Evolutionary conservation across 2,888 invertebrate genomes (phyloP), one percentile per base, ranked within the genome.

Genomic region (Dryobotodes eremita): DNA sequence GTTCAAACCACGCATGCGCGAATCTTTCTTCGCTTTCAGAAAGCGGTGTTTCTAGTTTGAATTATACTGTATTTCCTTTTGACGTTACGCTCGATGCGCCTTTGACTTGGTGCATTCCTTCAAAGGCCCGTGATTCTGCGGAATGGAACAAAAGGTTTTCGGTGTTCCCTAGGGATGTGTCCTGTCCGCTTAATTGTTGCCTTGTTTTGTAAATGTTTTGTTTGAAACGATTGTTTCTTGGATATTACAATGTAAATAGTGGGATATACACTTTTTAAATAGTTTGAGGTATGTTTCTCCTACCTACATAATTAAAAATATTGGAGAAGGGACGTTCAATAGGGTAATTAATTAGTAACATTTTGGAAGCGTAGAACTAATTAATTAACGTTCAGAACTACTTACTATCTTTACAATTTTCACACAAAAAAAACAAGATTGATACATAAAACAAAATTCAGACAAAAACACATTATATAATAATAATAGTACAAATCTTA

Each of bases 41-140:
- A 86, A 82, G 81, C 78, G 79, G 74, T 85, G 83, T 88, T 91
- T 89, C 88, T 88, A 86, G 88, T 90, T 90, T 91, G 90, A 93
- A 91, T 92, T 91, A 91, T 90, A 89, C 89, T 90, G 90, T 89
- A 88, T 92, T 91, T 91, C 88, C 88, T 90, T 92, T 91, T 91
- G 91, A 91, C 91, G 90, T 89, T 89, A 85, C 89, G 85, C 86
- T 89, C 86, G 87, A 89, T 88, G 88, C 89, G 88, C 88, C 89
- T 92, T 90, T 91, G 89, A 89, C 90, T 91, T 89, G 89, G 89
- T 88, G 90, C 89, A 90, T 91, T 91, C 88, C 87, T 89, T 88
- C 87, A 89, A 89, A 86, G 75, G 70, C 71, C 66, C 71, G 64
- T 83, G 72, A 77, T 75, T 83, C 68, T 73, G 66, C 75, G 71